phyloP scores from a whole-genome alignment of 2,888 invertebrate species.

The Melinopterus prodromus region DNA sequence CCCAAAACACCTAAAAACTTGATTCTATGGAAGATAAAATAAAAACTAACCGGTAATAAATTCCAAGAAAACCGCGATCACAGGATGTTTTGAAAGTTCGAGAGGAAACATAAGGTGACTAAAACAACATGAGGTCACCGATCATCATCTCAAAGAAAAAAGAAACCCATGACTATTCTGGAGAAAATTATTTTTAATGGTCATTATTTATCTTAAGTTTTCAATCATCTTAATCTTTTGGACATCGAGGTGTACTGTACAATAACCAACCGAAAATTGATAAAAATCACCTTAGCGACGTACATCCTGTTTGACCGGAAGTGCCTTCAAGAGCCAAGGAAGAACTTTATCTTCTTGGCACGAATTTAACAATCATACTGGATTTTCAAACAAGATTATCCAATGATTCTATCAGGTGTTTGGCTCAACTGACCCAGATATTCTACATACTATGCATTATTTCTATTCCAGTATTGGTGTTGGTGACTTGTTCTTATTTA shows the following conservation, averaged over 20 bases:
- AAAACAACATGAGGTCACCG: neutral
- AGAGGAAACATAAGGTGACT: neutral
- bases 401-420: neutral
- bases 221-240: neutral
- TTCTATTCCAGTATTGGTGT: neutral
- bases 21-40: neutral
- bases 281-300: neutral
- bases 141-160: neutral
- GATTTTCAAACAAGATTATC: neutral
- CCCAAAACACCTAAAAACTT: neutral
- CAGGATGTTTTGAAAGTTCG: neutral
- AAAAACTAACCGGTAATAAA: neutral
- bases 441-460: neutral
- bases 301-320: neutral
- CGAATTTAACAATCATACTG: neutral
- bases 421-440: neutral
- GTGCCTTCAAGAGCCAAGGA: neutral
- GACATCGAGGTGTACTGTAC: neutral
- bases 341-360: neutral
- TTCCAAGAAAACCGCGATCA: neutral
- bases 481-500: neutral
- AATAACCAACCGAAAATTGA: neutral
- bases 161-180: neutral
- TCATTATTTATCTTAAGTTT: neutral
- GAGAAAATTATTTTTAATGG: neutral